phyloP scores from a whole-genome alignment of 1,140 invertebrate genomes.

The Hesperophylax magnus region DNA sequence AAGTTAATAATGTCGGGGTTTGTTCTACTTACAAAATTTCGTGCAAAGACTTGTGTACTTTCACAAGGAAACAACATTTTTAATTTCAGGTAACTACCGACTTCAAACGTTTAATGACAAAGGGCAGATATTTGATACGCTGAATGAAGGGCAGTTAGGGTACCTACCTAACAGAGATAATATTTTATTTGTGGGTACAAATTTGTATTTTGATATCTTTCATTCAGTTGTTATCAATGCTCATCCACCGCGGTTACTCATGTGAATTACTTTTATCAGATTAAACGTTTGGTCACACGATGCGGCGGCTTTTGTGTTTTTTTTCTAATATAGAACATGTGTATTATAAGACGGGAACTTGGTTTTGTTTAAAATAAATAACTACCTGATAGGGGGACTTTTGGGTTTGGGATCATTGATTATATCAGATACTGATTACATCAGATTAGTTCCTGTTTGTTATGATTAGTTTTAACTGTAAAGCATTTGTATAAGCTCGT shows the following conservation, averaged over 20 bases:
- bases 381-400: background rate
- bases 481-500: no score
- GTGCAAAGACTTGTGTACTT: background rate
- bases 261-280: slow-evolving; percentile 25
- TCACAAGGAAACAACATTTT: background rate
- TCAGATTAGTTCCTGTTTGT: no score
- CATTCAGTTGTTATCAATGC: slow-evolving; percentile 27
- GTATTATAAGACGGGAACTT: background rate
- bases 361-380: slow-evolving; percentile 21
- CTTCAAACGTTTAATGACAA: background rate
- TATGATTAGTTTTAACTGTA: no score
- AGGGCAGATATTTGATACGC: slow-evolving; percentile 28
- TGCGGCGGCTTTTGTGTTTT: slow-evolving; percentile 2
- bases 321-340: slow-evolving; percentile 27
- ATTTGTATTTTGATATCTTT: slow-evolving; percentile 35
- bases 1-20: no score
- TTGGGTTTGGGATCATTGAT: background rate
- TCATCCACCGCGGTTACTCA: slow-evolving; percentile 17
- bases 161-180: no score
- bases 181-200: background rate
- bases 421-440: no score
- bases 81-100: background rate
- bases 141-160: slow-evolving; percentile 4
- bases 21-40: no score
- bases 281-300: background rate